These are phyloP conservation scores for Zosterops lateralis DNA, from an alignment of 2,113 vertebrate genomes.

Conservation along the genomic window DNA sequence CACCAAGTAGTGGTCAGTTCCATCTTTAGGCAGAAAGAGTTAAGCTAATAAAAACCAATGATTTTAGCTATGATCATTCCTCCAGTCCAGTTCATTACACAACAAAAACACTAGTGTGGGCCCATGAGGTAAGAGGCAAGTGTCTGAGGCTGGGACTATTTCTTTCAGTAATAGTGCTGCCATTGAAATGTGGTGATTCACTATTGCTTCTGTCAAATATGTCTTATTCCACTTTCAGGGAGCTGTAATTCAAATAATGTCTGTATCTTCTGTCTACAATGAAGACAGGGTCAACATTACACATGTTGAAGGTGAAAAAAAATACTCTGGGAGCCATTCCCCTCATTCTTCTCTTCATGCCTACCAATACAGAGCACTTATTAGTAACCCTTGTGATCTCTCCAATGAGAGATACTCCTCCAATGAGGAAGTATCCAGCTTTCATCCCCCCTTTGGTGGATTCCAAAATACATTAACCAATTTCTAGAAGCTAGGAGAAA, in stretches of 20 bases:
- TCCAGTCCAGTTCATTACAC: not conserved
- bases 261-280: not conserved
- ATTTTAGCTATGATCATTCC: not conserved
- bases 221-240: not conserved
- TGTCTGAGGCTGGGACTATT: not conserved
- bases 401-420: not conserved
- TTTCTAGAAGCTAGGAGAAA: not conserved
- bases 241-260: not conserved
- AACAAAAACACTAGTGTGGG: fast-evolving
- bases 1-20: not conserved
- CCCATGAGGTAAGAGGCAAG: not conserved
- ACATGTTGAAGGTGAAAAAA: not conserved
- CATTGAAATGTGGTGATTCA: not conserved
- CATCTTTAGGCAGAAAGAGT: not conserved
- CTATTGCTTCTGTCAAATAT: not conserved
- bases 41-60: not conserved
- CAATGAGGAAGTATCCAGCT: not conserved
- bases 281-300: not conserved
- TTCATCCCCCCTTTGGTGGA: not conserved
- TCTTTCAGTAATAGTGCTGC: not conserved
- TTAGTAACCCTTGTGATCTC: not conserved
- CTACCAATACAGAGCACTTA: not conserved
- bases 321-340: not conserved
- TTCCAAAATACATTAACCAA: not conserved
- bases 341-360: not conserved